Conservation (phyloP, 2,888 invertebrate species). For the Acleris cristana region DNA sequence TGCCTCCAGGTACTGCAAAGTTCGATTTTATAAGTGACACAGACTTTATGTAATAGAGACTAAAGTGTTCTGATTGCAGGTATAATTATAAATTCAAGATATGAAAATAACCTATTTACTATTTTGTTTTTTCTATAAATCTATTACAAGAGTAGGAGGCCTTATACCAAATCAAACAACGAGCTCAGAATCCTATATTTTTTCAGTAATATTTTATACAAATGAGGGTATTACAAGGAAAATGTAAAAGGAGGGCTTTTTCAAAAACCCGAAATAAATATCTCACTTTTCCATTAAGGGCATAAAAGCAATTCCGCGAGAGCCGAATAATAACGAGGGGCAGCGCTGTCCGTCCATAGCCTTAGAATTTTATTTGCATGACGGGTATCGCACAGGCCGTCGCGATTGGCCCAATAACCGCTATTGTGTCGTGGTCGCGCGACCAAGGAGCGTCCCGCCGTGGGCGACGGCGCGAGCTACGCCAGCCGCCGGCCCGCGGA, state of each 20-base stretch:
- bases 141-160: slow-evolving; percentile 10
- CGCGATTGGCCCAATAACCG: slow-evolving; percentile 78
- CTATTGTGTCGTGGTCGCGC: slow-evolving; percentile 59
- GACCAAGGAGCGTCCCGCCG: slow-evolving; percentile 42
- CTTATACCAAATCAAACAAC: slow-evolving; percentile 53
- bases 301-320: slow-evolving; percentile 82
- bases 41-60: no score
- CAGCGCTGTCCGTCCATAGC: slow-evolving; percentile 76
- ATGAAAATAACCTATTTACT: no score
- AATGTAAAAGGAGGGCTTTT: slow-evolving; percentile 67
- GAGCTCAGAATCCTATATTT: slow-evolving; percentile 59
- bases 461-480: slow-evolving; percentile 12
- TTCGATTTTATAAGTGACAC: no score
- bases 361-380: slow-evolving; percentile 80
- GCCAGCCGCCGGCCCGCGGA: slow-evolving; percentile 38
- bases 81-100: no score
- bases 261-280: slow-evolving; percentile 77
- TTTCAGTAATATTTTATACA: slow-evolving; percentile 50
- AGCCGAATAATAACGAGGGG: slow-evolving; percentile 82
- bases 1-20: no score
- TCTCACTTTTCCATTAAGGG: slow-evolving; percentile 81
- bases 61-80: no score
- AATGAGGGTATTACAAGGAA: slow-evolving; percentile 62
- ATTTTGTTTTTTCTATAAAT: no score
- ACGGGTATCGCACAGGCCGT: slow-evolving; percentile 60